Evolutionary conservation across 1,140 invertebrate genomes (phyloP).

Genomic region (Drosophila arawakana): DNA sequence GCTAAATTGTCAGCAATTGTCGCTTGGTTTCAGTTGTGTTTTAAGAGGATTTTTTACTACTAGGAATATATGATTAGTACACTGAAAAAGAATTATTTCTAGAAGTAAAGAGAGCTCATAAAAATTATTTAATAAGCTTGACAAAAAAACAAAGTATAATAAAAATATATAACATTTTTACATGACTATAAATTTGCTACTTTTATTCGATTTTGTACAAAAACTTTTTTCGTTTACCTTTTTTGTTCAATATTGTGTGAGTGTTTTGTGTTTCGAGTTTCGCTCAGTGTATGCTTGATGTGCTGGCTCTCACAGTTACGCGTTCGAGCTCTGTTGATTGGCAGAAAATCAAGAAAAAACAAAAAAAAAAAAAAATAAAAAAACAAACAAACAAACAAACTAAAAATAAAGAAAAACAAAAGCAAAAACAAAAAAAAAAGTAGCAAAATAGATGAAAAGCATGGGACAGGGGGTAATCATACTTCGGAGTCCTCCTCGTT

Average conservation of each 20-base stretch:
- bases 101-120: background rate
- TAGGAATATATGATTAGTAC: slow-evolving; percentile 23
- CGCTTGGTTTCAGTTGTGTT: slow-evolving; percentile 6
- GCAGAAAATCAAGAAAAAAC: slow-evolving; percentile 34
- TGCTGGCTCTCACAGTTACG: slow-evolving; percentile 38
- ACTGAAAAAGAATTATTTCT: background rate
- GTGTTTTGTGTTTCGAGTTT: slow-evolving; percentile 17
- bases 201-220: background rate
- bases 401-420: background rate
- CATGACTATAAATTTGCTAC: background rate
- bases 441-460: slow-evolving; percentile 1
- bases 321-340: slow-evolving; percentile 59
- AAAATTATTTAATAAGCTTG: no score
- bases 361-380: slow-evolving; percentile 33
- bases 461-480: slow-evolving; percentile 49
- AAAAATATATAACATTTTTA: no score
- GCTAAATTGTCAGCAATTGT: slow-evolving; percentile 68
- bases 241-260: slow-evolving; percentile 4
- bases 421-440: background rate
- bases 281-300: slow-evolving; percentile 19
- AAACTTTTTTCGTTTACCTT: slow-evolving; percentile 1
- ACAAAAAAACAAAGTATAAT: no score
- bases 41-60: slow-evolving; percentile 27
- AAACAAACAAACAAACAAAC: slow-evolving; percentile 22
- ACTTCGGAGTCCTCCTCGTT: slow-evolving; percentile 74